These are phyloP conservation scores for Ricordea florida DNA, from an alignment of 92 coral and sea anemone species.

Conservation along the genomic window DNA sequence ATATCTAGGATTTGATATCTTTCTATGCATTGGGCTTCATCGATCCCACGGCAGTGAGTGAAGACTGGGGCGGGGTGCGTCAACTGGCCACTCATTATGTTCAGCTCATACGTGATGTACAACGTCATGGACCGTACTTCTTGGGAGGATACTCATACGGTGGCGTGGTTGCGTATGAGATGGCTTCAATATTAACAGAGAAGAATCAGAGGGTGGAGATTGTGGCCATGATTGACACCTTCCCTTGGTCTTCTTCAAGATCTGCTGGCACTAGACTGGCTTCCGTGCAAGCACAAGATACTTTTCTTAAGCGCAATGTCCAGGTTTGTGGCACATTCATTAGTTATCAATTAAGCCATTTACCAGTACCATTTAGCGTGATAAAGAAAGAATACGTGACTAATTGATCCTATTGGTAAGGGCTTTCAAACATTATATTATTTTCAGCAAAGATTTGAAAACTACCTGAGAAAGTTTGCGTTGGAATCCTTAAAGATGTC, in stretches of 20 bases:
- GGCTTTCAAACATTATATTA: not conserved
- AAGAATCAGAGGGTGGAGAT: conserved; percentile 22
- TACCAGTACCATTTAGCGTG: no score
- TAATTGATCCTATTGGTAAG: not conserved
- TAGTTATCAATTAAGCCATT: not conserved
- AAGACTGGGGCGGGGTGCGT: conserved; percentile 65
- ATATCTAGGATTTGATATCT: conserved; percentile 39
- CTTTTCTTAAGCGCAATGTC: not conserved
- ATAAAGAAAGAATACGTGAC: not conserved
- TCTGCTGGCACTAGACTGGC: conserved; percentile 2
- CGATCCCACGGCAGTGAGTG: conserved; percentile 48
- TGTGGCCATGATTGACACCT: conserved; percentile 42
- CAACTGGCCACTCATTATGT: conserved; percentile 67
- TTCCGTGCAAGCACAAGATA: not conserved
- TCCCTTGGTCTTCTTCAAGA: conserved; percentile 18
- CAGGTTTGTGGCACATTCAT: conserved; percentile 7
- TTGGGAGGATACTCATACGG: conserved; percentile 77
- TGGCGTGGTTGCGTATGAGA: conserved; percentile 60
- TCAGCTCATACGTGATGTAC: conserved; percentile 43
- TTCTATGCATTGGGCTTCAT: conserved; percentile 70
- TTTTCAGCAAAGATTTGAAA: conserved; percentile 7
- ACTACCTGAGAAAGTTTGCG: conserved; percentile 19
- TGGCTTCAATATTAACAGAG: conserved; percentile 28
- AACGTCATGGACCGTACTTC: conserved; percentile 75
- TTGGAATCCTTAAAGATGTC: conserved; percentile 29